Evolutionary conservation across 1,140 invertebrate genomes (phyloP).

Genomic region (Bradynema listronoti): DNA sequence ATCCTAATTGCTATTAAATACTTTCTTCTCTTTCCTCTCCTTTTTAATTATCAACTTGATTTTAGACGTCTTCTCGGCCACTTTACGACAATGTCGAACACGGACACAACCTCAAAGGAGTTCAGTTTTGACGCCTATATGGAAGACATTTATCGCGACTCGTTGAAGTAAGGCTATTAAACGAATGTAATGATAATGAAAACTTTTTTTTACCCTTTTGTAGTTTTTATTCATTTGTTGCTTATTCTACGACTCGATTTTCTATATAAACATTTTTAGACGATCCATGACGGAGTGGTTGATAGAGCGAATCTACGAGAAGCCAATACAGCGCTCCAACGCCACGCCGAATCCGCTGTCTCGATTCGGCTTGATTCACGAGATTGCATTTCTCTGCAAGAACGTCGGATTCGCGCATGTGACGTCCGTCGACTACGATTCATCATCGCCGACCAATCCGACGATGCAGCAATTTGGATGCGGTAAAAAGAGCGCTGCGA

Average conservation of each 20-base stretch:
- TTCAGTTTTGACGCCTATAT: slow-evolving; percentile 16
- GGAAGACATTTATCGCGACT: slow-evolving; percentile 24
- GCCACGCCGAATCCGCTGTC: too few relatives aligned
- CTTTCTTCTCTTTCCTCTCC: neutral
- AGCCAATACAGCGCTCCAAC: too few relatives aligned
- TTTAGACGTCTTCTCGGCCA: slow-evolving; percentile 22
- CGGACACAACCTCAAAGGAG: slow-evolving; percentile 15
- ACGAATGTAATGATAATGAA: neutral
- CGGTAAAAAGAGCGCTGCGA: too few relatives aligned
- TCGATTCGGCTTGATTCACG: too few relatives aligned
- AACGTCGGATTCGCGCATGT: too few relatives aligned
- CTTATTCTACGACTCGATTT: neutral
- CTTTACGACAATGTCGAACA: slow-evolving; percentile 16
- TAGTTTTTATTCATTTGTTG: neutral
- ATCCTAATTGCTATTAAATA: too few relatives aligned
- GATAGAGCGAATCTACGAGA: neutral
- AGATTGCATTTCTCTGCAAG: too few relatives aligned
- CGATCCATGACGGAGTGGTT: slow-evolving; percentile 1
- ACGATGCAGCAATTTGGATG: too few relatives aligned
- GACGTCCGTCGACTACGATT: too few relatives aligned
- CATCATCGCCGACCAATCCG: too few relatives aligned
- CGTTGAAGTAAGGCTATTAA: slow-evolving; percentile 16
- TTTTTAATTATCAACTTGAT: neutral
- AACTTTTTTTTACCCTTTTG: neutral
- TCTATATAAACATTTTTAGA: slow-evolving; percentile 1